Evolutionary conservation across 2,797 vertebrate genomes (phyloP).

Genomic region (Lemur catta): DNA sequence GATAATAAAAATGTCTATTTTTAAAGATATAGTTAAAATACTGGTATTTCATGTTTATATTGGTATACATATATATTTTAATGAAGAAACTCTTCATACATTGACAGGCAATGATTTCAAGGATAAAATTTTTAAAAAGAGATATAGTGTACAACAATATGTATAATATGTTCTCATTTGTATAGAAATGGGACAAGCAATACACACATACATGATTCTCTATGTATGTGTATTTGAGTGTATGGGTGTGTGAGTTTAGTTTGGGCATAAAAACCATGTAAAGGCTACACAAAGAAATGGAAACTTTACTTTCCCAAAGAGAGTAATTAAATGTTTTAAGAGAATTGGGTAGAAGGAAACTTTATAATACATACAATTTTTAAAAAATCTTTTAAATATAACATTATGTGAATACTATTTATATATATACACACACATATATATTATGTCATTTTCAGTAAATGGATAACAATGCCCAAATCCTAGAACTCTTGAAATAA

Average conservation of each 20-base stretch:
- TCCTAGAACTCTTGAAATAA: not conserved
- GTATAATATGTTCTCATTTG: not conserved
- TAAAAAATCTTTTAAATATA: not conserved
- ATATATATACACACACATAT: too few species aligned
- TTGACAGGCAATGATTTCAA: not conserved
- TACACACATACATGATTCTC: too few species aligned
- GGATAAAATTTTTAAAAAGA: not conserved
- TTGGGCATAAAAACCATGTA: not conserved
- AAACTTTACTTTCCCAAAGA: not conserved
- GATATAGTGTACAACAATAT: not conserved
- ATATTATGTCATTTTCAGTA: not conserved
- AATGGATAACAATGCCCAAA: not conserved
- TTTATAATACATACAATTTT: not conserved
- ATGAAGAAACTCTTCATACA: not conserved
- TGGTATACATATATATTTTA: not conserved
- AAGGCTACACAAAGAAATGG: not conserved
- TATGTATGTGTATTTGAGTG: not conserved
- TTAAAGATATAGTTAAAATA: not conserved
- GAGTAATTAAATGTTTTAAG: not conserved
- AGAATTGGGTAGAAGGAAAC: not conserved
- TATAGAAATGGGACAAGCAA: not conserved
- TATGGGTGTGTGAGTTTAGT: not conserved
- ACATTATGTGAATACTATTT: not conserved
- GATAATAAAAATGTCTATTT: not conserved
- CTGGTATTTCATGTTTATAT: not conserved